Conservation (phyloP, 2,797 vertebrate species). For the Hoplostethus mediterraneus region DNA sequence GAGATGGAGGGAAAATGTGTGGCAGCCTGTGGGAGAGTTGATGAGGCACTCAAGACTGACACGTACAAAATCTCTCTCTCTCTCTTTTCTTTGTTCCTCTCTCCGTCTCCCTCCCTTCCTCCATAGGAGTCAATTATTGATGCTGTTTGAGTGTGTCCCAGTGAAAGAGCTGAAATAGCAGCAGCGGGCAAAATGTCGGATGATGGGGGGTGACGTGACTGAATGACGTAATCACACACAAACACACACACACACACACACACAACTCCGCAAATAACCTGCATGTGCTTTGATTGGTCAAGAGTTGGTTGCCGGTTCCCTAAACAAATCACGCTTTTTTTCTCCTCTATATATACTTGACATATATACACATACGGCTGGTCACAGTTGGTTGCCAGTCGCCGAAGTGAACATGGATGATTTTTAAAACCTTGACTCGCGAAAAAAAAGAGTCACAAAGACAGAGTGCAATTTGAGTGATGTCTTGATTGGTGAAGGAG, state of each 20-base stretch:
- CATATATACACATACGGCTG: too few relatives aligned
- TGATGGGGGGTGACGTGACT: neutral
- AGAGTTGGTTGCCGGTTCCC: too few relatives aligned
- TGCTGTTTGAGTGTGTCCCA: slow-evolving; percentile 31
- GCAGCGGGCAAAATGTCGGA: slow-evolving; percentile 11
- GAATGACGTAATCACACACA: neutral
- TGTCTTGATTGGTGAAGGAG: neutral
- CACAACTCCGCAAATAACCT: neutral
- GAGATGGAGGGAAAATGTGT: slow-evolving; percentile 1
- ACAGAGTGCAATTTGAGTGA: slow-evolving; percentile 9
- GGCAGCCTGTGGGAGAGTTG: slow-evolving; percentile 2
- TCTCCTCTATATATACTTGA: too few relatives aligned
- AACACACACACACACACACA: slow-evolving; percentile 6
- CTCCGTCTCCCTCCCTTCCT: neutral
- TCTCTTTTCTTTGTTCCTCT: neutral
- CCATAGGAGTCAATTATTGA: slow-evolving; percentile 36
- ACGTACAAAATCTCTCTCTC: slow-evolving; percentile 23
- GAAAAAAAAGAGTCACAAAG: slow-evolving; percentile 9
- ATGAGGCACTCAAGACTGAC: slow-evolving; percentile 22
- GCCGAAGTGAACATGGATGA: too few relatives aligned
- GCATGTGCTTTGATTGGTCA: too few relatives aligned
- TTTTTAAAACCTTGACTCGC: slow-evolving; percentile 1
- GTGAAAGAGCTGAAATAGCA: slow-evolving; percentile 49
- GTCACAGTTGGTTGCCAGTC: neutral
- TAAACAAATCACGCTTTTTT: too few relatives aligned